phyloP scores from a whole-genome alignment of 2,797 vertebrate species.

The Trachops cirrhosus region DNA sequence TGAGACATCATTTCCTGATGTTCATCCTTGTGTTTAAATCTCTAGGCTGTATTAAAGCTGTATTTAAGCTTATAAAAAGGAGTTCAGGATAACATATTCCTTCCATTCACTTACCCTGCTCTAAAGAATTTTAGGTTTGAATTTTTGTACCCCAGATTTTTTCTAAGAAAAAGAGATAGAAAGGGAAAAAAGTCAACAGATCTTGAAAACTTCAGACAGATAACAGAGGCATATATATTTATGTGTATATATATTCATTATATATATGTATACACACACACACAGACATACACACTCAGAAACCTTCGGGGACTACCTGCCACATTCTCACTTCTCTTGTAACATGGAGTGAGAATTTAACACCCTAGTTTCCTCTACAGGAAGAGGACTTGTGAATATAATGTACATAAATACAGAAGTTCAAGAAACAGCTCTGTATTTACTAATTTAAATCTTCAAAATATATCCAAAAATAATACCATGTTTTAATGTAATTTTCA shows the following conservation, averaged over 20 bases:
- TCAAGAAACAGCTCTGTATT: not conserved
- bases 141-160: not conserved
- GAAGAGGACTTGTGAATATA: not conserved
- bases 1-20: not conserved
- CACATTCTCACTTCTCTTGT: not conserved
- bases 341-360: not conserved
- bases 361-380: not conserved
- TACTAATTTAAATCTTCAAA: not conserved
- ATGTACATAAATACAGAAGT: not conserved
- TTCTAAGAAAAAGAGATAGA: not conserved
- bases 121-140: not conserved
- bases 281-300: not conserved
- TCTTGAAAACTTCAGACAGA: not conserved
- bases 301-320: slow-evolving; percentile 41
- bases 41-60: not conserved
- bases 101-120: not conserved
- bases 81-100: not conserved
- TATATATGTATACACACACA: too few relatives aligned
- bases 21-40: not conserved
- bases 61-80: slow-evolving; percentile 12
- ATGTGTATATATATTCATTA: too few relatives aligned
- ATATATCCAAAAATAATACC: not conserved
- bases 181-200: not conserved
- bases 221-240: not conserved
- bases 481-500: not conserved